Conservation (phyloP, 2,113 vertebrate species). For the Dolichallabes microphthalmus region DNA sequence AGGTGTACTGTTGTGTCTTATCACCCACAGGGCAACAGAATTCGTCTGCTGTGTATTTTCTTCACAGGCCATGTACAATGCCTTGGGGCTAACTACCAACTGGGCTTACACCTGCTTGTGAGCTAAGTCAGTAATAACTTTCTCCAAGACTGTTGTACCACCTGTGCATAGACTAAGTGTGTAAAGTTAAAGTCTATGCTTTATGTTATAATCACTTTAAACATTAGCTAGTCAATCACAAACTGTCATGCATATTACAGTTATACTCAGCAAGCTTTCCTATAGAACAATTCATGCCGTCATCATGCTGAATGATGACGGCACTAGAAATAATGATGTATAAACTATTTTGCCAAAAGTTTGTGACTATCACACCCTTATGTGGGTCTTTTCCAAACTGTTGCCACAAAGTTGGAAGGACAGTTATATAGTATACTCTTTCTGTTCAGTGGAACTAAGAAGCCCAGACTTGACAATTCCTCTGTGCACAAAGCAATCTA, state of each 20-base stretch:
- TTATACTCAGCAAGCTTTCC: not conserved
- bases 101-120: not conserved
- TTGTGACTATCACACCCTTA: not conserved
- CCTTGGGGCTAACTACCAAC: not conserved
- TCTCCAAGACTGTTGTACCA: not conserved
- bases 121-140: not conserved
- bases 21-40: slow-evolving; percentile 3
- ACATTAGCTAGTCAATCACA: not conserved
- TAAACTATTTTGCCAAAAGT: not conserved
- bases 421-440: not conserved
- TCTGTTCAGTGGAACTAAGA: not conserved
- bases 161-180: not conserved
- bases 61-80: not conserved
- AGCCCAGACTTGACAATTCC: not conserved
- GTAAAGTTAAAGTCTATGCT: not conserved
- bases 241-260: not conserved
- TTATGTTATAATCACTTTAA: not conserved
- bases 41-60: not conserved
- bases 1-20: not conserved
- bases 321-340: not conserved
- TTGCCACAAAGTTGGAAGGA: not conserved
- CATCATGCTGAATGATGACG: not conserved
- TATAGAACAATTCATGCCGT: not conserved
- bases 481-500: not conserved
- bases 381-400: not conserved